A percentile compares a stretch with the other conserved stretches of the same genome.
phyloP scores from a whole-genome alignment of 2,797 vertebrate genomes.

The Anisognathus igniventris region DNA sequence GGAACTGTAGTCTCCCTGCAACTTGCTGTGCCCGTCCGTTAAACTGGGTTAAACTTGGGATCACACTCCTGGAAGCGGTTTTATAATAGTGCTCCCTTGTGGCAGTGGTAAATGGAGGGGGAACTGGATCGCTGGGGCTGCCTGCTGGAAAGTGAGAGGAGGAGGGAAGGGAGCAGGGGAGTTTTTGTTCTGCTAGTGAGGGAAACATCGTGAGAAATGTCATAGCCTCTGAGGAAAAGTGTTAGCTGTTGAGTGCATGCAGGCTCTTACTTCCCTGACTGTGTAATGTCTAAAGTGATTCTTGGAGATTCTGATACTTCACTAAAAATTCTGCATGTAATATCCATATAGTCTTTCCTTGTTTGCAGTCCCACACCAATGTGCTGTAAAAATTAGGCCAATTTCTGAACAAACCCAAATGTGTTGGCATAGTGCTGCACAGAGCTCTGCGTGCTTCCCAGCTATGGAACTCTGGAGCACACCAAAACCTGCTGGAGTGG shows the following conservation, averaged over 20 bases:
- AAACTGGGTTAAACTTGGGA: neutral
- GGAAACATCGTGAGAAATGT: neutral
- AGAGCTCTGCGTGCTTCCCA: neutral
- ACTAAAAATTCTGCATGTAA: neutral
- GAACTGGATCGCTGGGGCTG: neutral
- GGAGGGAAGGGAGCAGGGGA: neutral
- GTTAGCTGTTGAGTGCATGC: neutral
- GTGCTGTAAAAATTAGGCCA: slow-evolving; percentile 11
- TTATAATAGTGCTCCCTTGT: neutral
- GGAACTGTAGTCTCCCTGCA: neutral
- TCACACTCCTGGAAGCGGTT: neutral
- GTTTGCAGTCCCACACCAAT: neutral
- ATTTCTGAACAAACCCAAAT: slow-evolving; percentile 54
- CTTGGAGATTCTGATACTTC: neutral
- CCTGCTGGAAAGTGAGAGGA: neutral
- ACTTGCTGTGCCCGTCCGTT: rapidly evolving
- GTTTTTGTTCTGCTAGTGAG: neutral
- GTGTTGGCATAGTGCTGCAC: neutral
- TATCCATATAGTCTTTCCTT: neutral
- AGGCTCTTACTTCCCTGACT: neutral
- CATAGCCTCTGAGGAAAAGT: neutral
- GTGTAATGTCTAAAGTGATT: neutral
- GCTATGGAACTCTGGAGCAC: neutral
- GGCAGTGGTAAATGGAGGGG: neutral
- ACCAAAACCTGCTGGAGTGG: slow-evolving; percentile 2